phyloP scores from a whole-genome alignment of 2,113 vertebrate species.

The Irena cyanogastra region DNA sequence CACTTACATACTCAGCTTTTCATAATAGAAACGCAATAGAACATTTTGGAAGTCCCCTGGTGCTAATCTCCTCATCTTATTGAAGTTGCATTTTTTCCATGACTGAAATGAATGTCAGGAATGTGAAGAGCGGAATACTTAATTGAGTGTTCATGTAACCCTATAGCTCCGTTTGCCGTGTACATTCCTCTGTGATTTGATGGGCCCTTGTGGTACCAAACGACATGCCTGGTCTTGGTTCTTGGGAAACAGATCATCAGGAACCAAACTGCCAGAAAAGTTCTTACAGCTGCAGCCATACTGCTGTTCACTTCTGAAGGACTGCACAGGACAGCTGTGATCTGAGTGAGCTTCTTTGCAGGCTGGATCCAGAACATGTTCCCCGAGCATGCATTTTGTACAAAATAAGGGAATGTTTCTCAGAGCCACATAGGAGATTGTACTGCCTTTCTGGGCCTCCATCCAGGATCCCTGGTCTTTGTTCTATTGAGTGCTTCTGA shows the following conservation, averaged over 20 bases:
- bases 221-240: neutral
- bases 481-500: neutral
- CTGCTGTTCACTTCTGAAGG: neutral
- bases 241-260: neutral
- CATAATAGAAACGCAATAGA: neutral
- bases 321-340: neutral
- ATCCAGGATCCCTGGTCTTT: neutral
- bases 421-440: neutral
- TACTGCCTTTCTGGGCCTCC: neutral
- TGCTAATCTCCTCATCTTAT: neutral
- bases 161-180: neutral
- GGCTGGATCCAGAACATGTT: neutral
- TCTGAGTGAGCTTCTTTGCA: rapidly evolving
- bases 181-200: neutral
- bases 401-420: neutral
- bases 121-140: neutral
- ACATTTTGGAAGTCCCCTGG: neutral
- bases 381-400: neutral
- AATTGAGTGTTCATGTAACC: neutral
- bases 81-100: neutral
- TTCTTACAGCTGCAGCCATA: neutral
- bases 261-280: neutral
- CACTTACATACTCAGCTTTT: neutral
- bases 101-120: neutral
- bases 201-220: neutral